Evolutionary conservation across 2,113 vertebrate genomes (phyloP), one percentile per base, ranked within the genome.

Genomic region (Tenebrosternarchus preto): DNA sequence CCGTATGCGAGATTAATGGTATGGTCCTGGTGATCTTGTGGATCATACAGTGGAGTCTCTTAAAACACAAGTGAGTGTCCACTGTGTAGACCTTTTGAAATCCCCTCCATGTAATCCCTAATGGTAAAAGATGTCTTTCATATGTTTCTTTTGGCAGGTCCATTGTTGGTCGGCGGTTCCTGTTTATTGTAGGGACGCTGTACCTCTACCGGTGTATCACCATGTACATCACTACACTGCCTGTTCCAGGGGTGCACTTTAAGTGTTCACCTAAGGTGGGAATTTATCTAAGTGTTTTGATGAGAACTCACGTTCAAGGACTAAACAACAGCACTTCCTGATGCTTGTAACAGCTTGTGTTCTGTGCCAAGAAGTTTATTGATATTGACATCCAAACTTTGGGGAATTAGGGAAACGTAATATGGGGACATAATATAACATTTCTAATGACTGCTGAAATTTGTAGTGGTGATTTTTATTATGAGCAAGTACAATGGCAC

Each of bases 161-260:
- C 86, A 96, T 96, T 85, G 92, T 96, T 81, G 88, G 92, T 88
- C 93, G 95, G 83, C 93, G 95, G 77, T 96, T 95, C 89, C 95
- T 95, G 91, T 96, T 94, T 92, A 93, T 96, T 81, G 94, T 96
- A 83, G 95, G 95, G 89, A 96, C 95, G 20, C 93, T 96, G 68
- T 96, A 96, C 90, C 91, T 96, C 83, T 96, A 96, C 82, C 92
- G 95, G 76, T 96, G 95, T 90, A 93, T 96, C 88, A 96, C 95
- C 61, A 96, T 96, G 94, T 96, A 96, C 78, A 91, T 96, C 86
- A 96, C 95, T 64, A 96, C 95, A 74, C 94, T 96, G 77, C 95
- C 95, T 73, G 95, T 96, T 86, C 95, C 95, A 57, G 95, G 95
- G 82, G 94, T 95, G 94, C 95, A 96, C 92, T 96, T 96, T 92